Evolutionary conservation across 2,797 vertebrate genomes (phyloP), one percentile per base, ranked within the genome.

Genomic region (Perdix hodgsoniae): DNA sequence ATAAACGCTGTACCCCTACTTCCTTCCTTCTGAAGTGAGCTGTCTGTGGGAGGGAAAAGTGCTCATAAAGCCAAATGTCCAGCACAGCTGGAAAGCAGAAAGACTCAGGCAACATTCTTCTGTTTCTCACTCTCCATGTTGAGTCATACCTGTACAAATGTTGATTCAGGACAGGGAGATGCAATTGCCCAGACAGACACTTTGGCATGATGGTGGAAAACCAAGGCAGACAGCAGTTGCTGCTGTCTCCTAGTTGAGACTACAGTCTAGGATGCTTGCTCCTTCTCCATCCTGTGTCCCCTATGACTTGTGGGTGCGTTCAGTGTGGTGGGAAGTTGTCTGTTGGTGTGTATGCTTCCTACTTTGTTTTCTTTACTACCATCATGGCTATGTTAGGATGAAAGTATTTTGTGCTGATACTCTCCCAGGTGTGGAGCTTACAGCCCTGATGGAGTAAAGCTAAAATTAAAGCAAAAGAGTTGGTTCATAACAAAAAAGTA

Each of bases 1-100:
- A 6, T 54, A 66, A 85, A 49, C 44, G 27, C 27, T 0, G 0
- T 76, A 52, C 3, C 11, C 11, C 6, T 1, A 2, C 33, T 31
- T 59, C 29, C 15, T 76, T 85, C 33, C 27, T 70, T 85, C 39
- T 71, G 29, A 80, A 49, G 59, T 59, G 45, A 79, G 6, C 22
- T 39, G 16, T 42, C 42, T 49, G 42, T 49, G 35, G 54, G 59
- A 57, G 29, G 10, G 31, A 42, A 37, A 27, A 59, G 26, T 50
- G 42, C 14, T 86, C 11, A 31, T 65, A n/a, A n/a, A 73, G 60
- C 14, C 17, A 56, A 49, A 21, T 26, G 19, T 56, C 40, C 61
- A 18, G 24, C 57, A 40, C 16, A 26, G 19, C 19, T 64, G 45
- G 57, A 35, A 71, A 35, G 24, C 49, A 72, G 67, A 72, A 65